phyloP scores from a whole-genome alignment of 2,888 invertebrate species.

The Syrphus vitripennis region DNA sequence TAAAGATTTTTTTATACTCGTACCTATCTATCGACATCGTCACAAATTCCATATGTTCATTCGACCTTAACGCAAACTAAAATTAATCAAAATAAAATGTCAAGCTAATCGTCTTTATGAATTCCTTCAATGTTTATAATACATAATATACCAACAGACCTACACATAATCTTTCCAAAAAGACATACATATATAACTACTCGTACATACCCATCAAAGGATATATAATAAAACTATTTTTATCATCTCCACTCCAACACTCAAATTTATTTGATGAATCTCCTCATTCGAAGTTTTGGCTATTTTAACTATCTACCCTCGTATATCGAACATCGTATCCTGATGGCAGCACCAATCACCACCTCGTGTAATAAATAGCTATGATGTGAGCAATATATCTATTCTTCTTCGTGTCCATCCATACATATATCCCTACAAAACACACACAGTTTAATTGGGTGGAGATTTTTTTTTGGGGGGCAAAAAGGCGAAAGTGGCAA shows the following conservation, averaged over 20 bases:
- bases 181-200: too few species aligned
- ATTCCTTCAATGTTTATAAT: not conserved
- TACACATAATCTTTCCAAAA: not conserved
- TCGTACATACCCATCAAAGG: too few species aligned
- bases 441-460: not conserved
- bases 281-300: slow-evolving; percentile 4
- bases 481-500: slow-evolving; percentile 13
- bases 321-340: not conserved
- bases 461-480: not conserved
- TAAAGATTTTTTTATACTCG: not conserved
- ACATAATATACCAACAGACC: not conserved
- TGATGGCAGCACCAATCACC: not conserved
- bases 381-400: not conserved
- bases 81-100: not conserved
- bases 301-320: not conserved
- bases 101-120: slow-evolving; percentile 6
- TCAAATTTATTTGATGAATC: slow-evolving; percentile 20
- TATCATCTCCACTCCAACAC: slow-evolving; percentile 4
- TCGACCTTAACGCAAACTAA: too few species aligned
- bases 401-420: not conserved
- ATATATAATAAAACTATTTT: slow-evolving; percentile 17
- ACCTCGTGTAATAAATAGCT: slow-evolving; percentile 30
- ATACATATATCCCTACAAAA: not conserved
- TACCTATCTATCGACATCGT: not conserved
- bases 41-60: not conserved